These are phyloP conservation scores for Drosophila takahashii DNA, from an alignment of 1,140 invertebrate genomes.

Conservation along the genomic window DNA sequence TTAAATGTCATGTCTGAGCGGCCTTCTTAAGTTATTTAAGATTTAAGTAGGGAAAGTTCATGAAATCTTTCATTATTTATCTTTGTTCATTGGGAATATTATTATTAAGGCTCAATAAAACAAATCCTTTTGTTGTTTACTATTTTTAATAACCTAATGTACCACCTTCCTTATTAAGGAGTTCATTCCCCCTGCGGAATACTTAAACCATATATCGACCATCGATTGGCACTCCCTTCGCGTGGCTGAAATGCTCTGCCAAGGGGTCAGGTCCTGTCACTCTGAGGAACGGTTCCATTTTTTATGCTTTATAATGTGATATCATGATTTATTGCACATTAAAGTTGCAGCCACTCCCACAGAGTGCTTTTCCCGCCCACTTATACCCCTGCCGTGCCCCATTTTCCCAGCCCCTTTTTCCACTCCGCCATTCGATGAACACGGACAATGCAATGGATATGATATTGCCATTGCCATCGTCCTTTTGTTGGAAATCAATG, in stretches of 20 bases:
- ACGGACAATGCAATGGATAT: slow-evolving; percentile 49
- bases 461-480: slow-evolving; percentile 41
- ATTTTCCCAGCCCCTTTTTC: background rate
- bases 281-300: slow-evolving; percentile 16
- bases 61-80: background rate
- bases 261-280: slow-evolving; percentile 22
- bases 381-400: background rate
- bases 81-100: too few species aligned
- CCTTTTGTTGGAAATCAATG: slow-evolving; percentile 59
- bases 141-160: background rate
- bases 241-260: slow-evolving; percentile 15
- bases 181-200: background rate
- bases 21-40: background rate
- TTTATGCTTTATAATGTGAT: slow-evolving; percentile 44
- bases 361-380: slow-evolving; percentile 9
- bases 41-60: too few species aligned
- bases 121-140: too few species aligned
- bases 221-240: slow-evolving; percentile 17
- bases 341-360: slow-evolving; percentile 34
- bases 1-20: background rate
- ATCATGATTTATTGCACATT: slow-evolving; percentile 65
- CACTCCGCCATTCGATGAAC: slow-evolving; percentile 12
- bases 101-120: too few species aligned
- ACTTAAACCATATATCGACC: background rate
- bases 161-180: too few species aligned